Conservation (phyloP, 2,888 invertebrate species). For the Eristalis tenax region DNA sequence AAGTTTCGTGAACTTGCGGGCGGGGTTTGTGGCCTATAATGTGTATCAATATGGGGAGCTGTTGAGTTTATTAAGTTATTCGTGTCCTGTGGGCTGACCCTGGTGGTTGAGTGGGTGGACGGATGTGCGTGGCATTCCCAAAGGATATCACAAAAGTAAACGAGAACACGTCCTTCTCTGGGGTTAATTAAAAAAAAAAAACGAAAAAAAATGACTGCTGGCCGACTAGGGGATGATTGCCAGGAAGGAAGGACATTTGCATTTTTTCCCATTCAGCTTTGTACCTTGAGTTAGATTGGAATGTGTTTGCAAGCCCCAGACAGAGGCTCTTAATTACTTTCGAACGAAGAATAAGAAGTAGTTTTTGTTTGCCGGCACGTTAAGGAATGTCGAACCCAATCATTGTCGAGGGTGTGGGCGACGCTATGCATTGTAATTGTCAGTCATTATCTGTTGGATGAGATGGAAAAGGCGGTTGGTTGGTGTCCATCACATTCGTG, state of each 20-base stretch:
- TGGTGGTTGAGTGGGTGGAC: neutral
- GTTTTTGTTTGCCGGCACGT: neutral
- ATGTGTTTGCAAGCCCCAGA: neutral
- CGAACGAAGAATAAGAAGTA: neutral
- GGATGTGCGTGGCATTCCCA: neutral
- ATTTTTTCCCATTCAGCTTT: neutral
- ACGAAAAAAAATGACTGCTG: neutral
- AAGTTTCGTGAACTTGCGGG: neutral
- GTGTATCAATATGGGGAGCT: slow-evolving; percentile 3
- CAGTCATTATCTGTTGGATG: neutral
- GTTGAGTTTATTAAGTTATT: slow-evolving; percentile 50
- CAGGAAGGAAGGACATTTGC: neutral
- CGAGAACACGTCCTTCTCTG: slow-evolving; percentile 16
- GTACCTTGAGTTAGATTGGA: neutral
- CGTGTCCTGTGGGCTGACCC: slow-evolving; percentile 31
- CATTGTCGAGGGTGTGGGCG: neutral
- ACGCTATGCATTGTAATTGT: neutral
- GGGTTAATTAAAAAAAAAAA: slow-evolving; percentile 36
- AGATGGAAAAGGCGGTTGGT: neutral
- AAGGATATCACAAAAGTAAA: slow-evolving; percentile 14
- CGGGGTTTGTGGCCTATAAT: neutral
- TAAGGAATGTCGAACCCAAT: neutral
- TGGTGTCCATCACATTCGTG: neutral
- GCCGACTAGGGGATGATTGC: neutral
- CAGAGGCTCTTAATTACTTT: neutral